phyloP scores from a whole-genome alignment of 2,797 vertebrate species.

The Crax fasciolata region DNA sequence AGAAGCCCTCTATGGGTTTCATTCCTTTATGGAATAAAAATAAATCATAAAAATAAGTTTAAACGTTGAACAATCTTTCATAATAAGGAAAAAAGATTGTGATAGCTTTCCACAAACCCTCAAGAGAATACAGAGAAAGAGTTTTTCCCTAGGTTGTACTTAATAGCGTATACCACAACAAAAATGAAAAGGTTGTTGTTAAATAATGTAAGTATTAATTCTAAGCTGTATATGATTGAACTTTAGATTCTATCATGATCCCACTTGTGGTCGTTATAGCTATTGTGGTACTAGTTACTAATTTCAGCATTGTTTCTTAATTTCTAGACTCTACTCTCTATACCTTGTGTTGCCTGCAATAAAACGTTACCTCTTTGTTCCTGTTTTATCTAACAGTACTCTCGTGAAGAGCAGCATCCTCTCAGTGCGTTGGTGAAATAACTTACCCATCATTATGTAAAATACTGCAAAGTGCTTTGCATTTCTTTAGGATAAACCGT shows the following conservation, averaged over 20 bases:
- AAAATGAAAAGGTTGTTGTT: background rate
- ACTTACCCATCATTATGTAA: background rate
- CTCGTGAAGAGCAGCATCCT: background rate
- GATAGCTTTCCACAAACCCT: background rate
- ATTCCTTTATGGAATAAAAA: background rate
- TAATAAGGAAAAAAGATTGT: background rate
- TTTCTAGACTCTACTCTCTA: background rate
- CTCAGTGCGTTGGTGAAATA: background rate
- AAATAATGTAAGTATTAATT: background rate
- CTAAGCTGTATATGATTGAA: background rate
- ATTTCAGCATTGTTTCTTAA: background rate
- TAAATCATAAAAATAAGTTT: background rate
- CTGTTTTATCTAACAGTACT: fast-evolving
- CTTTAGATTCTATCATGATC: background rate
- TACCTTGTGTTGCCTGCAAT: background rate
- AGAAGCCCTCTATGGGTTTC: background rate
- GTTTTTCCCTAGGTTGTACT: background rate
- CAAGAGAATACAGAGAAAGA: background rate
- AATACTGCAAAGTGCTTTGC: background rate
- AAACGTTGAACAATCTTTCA: background rate
- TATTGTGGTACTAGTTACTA: background rate
- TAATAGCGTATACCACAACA: background rate
- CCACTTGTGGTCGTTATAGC: background rate
- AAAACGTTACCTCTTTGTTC: background rate
- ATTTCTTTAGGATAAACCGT: conserved; percentile 13